These are phyloP conservation scores for Scelioninae gen. 1 DNA, from an alignment of 2,888 invertebrate genomes.

Conservation along the genomic window DNA sequence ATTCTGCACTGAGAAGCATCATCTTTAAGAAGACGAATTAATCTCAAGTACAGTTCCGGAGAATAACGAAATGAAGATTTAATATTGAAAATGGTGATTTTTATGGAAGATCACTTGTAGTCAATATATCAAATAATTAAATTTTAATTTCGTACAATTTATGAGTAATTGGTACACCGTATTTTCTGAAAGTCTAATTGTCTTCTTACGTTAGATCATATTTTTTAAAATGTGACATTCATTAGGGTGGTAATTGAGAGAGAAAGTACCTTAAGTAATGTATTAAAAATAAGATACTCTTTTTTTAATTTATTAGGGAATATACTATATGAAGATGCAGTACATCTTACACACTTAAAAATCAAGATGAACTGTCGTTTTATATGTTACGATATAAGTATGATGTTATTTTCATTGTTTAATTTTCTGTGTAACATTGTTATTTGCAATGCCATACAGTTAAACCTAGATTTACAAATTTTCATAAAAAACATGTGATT, in stretches of 20 bases:
- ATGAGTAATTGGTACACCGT: neutral
- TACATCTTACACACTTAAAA: neutral
- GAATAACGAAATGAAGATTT: conserved; percentile 18
- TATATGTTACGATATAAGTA: too few relatives aligned
- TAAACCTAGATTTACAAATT: too few relatives aligned
- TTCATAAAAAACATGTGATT: too few relatives aligned
- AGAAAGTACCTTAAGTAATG: neutral
- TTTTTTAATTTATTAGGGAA: too few relatives aligned
- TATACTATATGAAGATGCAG: neutral
- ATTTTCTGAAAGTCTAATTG: conserved; percentile 9
- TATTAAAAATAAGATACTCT: neutral
- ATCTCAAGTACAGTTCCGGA: neutral
- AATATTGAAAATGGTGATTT: conserved; percentile 5
- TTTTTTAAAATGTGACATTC: neutral
- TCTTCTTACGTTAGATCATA: neutral
- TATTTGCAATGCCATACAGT: too few relatives aligned
- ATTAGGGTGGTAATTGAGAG: conserved; percentile 4
- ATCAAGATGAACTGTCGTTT: too few relatives aligned
- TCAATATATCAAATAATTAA: conserved; percentile 1
- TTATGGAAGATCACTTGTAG: conserved; percentile 1
- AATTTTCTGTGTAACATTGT: too few relatives aligned
- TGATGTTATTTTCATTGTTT: too few relatives aligned
- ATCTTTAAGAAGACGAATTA: conserved; percentile 10
- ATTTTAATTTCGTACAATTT: conserved; percentile 7
- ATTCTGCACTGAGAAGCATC: conserved; percentile 7